Conservation (phyloP, 2,113 vertebrate genomes). For the Macquaria ambigua region DNA sequence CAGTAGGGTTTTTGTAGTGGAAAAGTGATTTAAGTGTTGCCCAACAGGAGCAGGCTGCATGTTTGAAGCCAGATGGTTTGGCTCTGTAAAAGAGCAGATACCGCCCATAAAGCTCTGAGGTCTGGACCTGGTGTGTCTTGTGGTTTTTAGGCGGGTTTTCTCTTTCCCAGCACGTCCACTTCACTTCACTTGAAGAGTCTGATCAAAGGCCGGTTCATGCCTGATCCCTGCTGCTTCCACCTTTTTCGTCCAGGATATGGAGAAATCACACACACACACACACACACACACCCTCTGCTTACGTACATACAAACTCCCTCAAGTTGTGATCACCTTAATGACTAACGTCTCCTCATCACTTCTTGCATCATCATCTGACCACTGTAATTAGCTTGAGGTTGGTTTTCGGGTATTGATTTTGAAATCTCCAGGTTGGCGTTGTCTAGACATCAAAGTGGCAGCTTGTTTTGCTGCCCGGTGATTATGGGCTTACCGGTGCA, state of each 20-base stretch:
- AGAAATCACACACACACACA: background rate
- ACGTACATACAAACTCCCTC: background rate
- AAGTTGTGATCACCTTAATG: constrained; percentile 16
- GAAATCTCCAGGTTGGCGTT: constrained; percentile 27
- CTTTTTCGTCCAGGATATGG: background rate
- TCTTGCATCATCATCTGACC: constrained; percentile 9
- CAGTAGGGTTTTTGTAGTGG: constrained; percentile 6
- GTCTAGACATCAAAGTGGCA: constrained; percentile 63
- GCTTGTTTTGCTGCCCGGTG: constrained; percentile 49
- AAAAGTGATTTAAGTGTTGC: constrained; percentile 45
- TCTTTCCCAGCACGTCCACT: constrained; percentile 12
- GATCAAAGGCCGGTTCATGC: constrained; percentile 15
- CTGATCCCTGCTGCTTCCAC: background rate
- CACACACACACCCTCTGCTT: constrained; percentile 7
- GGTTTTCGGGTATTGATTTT: background rate
- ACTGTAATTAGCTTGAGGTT: constrained; percentile 9
- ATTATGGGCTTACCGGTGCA: constrained; percentile 14
- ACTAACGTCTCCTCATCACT: background rate
- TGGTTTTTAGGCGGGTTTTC: constrained; percentile 15
- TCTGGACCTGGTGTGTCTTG: constrained; percentile 48
- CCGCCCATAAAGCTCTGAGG: constrained; percentile 39
- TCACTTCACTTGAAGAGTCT: background rate
- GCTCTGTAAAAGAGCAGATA: constrained; percentile 49
- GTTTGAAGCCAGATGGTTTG: constrained; percentile 65
- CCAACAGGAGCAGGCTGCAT: constrained; percentile 59